Evolutionary conservation across 2,888 invertebrate species (phyloP).

Genomic region (Geotrupes spiniger): DNA sequence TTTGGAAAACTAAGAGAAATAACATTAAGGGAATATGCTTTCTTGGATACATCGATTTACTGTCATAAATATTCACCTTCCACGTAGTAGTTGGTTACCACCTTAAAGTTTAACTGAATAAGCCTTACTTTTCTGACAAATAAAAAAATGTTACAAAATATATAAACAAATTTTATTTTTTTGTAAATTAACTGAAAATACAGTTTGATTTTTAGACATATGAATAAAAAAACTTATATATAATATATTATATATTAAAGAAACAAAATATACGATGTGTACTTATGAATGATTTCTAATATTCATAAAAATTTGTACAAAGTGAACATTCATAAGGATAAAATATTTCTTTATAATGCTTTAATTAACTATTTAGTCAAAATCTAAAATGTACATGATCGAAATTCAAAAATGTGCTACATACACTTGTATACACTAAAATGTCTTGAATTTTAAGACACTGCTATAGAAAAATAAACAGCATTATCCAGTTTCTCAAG

Average conservation of each 20-base stretch:
- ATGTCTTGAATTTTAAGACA: conserved; percentile 16
- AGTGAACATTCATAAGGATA: conserved; percentile 19
- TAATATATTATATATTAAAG: conserved; percentile 12
- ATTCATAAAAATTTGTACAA: conserved; percentile 22
- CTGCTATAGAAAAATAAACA: conserved; percentile 14
- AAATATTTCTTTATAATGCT: conserved; percentile 13
- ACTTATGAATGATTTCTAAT: conserved; percentile 15
- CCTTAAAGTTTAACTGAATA: too few relatives aligned
- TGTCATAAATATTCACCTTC: too few relatives aligned
- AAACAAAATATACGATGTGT: conserved; percentile 13
- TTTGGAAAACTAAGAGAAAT: too few relatives aligned
- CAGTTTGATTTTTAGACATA: conserved; percentile 15
- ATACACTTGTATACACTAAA: conserved; percentile 15
- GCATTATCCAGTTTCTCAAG: neutral
- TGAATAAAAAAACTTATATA: conserved; percentile 17
- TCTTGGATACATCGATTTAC: too few relatives aligned
- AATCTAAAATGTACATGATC: conserved; percentile 18
- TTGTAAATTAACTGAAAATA: conserved; percentile 18
- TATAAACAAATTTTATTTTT: conserved; percentile 19
- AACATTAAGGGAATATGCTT: too few relatives aligned
- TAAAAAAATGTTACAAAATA: conserved; percentile 12
- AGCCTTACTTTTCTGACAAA: too few relatives aligned
- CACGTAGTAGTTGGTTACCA: too few relatives aligned
- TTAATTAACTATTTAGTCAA: conserved; percentile 15
- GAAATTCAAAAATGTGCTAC: conserved; percentile 16